Conservation (phyloP, 2,797 vertebrate species). For the Siniperca undulata region DNA sequence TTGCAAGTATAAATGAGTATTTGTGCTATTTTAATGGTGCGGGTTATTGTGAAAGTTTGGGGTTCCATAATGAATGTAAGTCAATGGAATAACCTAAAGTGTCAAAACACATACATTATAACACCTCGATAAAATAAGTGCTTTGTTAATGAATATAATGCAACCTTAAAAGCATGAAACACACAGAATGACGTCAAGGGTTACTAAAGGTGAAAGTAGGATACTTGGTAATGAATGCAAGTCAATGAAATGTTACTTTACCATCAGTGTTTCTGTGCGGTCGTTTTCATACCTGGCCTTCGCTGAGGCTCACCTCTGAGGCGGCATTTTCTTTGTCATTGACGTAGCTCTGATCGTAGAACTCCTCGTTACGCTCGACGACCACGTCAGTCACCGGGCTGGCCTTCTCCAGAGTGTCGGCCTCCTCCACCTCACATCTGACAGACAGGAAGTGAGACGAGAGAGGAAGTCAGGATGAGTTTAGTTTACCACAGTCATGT, state of each 20-base stretch:
- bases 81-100: neutral
- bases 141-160: neutral
- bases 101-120: neutral
- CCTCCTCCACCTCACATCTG: slow-evolving; percentile 75
- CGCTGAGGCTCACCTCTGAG: slow-evolving; percentile 59
- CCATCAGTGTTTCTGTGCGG: slow-evolving; percentile 7
- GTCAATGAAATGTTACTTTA: slow-evolving; percentile 6
- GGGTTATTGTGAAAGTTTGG: neutral
- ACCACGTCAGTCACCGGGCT: slow-evolving; percentile 63
- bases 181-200: neutral
- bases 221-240: neutral
- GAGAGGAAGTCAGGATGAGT: neutral
- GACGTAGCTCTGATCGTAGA: slow-evolving; percentile 72
- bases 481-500: neutral
- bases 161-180: neutral
- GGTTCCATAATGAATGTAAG: neutral
- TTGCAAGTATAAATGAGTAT: neutral
- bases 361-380: slow-evolving; percentile 71
- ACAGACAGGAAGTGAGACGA: neutral
- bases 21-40: neutral
- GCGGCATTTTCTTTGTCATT: slow-evolving; percentile 64
- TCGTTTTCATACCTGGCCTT: slow-evolving; percentile 29
- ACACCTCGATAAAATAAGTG: neutral
- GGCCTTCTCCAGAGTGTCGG: slow-evolving; percentile 58
- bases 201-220: neutral